A percentile compares a stretch with the other conserved stretches of the same genome.
Evolutionary conservation across 2,888 invertebrate species (phyloP).

Genomic region (Eilema sororculum): DNA sequence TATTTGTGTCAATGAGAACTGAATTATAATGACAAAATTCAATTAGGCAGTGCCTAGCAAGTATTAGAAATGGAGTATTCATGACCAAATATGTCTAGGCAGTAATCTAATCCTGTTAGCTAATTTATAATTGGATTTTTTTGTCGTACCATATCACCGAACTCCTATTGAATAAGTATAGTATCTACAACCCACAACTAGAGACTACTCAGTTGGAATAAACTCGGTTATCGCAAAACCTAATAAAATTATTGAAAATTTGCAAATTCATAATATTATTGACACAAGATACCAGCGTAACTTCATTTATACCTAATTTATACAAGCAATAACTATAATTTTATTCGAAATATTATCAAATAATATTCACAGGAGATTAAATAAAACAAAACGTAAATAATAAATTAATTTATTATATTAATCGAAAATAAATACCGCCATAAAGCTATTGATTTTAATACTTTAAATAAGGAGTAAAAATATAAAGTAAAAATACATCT

Average conservation of each 20-base stretch:
- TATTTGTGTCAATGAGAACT: no score
- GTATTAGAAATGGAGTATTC: background rate
- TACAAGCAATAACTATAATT: background rate
- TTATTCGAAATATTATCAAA: background rate
- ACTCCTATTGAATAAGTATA: background rate
- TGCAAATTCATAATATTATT: background rate
- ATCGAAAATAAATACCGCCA: conserved; percentile 85
- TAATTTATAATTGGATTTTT: background rate
- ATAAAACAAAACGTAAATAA: conserved; percentile 71
- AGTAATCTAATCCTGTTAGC: background rate
- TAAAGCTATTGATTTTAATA: conserved; percentile 82
- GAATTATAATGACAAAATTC: no score
- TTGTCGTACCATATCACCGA: background rate
- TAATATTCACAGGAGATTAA: conserved; percentile 37
- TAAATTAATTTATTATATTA: conserved; percentile 83
- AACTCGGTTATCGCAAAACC: background rate
- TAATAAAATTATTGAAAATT: background rate
- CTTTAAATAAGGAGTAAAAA: conserved; percentile 84
- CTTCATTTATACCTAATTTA: background rate
- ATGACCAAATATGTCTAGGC: background rate
- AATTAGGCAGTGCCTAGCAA: no score
- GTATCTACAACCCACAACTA: background rate
- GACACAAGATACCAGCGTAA: background rate
- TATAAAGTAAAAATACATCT: conserved; percentile 77
- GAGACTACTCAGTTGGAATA: background rate